Percentiles rank a stretch among this genome's conserved stretches.
phyloP scores from a whole-genome alignment of 2,888 invertebrate genomes.

The Liposcelis brunnea region DNA sequence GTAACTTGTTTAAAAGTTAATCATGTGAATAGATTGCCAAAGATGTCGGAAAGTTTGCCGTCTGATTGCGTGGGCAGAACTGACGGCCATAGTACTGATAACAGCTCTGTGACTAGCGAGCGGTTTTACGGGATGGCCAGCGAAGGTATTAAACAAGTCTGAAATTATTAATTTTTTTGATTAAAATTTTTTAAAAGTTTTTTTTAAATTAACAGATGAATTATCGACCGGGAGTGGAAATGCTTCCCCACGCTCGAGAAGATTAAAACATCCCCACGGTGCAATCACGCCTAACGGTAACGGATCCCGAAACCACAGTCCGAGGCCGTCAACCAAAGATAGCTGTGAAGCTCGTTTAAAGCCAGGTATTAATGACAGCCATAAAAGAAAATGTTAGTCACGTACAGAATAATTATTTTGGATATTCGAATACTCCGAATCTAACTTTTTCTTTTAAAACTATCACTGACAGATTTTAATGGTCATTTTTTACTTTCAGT shows the following conservation, averaged over 20 bases:
- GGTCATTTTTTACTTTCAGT: constrained; percentile 12
- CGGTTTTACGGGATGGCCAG: constrained; percentile 23
- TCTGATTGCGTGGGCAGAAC: constrained; percentile 4
- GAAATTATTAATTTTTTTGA: too few species aligned
- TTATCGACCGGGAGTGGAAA: constrained; percentile 37
- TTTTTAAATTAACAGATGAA: constrained; percentile 28
- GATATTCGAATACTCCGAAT: too few species aligned
- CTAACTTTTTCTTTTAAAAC: too few species aligned
- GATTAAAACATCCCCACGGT: constrained; percentile 28
- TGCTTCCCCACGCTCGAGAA: constrained; percentile 32
- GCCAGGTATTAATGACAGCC: constrained; percentile 24
- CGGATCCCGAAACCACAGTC: constrained; percentile 38
- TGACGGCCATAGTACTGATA: constrained; percentile 34
- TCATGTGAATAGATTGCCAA: neutral
- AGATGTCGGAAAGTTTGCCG: constrained; percentile 3
- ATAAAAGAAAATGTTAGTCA: too few species aligned
- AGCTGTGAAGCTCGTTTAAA: constrained; percentile 39
- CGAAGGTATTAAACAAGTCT: constrained; percentile 24
- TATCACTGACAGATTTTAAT: too few species aligned
- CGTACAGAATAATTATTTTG: too few species aligned
- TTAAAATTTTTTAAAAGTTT: too few species aligned
- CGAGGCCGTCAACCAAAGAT: constrained; percentile 29
- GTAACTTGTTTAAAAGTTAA: constrained; percentile 26
- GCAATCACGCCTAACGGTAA: constrained; percentile 27
- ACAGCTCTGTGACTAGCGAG: constrained; percentile 31